Conservation (phyloP, 2,888 invertebrate genomes). For the Xestoiulus laeticollis region DNA sequence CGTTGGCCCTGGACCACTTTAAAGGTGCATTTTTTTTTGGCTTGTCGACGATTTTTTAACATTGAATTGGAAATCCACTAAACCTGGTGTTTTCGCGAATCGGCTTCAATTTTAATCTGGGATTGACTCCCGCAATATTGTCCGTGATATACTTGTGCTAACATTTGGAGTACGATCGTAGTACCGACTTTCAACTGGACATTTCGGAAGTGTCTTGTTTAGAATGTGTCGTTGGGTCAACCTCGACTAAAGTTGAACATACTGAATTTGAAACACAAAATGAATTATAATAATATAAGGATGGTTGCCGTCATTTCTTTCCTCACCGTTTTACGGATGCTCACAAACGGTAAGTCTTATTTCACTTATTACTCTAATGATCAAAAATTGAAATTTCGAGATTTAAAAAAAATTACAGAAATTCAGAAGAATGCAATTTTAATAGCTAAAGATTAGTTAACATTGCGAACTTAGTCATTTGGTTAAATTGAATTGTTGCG, state of each 20-base stretch:
- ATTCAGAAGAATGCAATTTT: neutral
- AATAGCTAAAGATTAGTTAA: too few species aligned
- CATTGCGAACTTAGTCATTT: too few species aligned
- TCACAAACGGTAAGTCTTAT: conserved; percentile 79
- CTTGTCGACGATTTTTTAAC: conserved; percentile 40
- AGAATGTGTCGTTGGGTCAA: conserved; percentile 42
- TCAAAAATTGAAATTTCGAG: neutral
- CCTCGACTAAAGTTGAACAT: conserved; percentile 45
- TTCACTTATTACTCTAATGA: neutral
- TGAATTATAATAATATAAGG: conserved; percentile 61
- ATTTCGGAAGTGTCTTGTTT: conserved; percentile 13
- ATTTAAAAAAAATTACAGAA: neutral
- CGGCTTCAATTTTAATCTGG: conserved; percentile 18
- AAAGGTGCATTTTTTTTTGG: conserved; percentile 41
- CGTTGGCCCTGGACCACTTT: conserved; percentile 37
- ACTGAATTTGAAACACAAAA: conserved; percentile 40
- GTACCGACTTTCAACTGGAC: conserved; percentile 11
- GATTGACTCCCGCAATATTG: neutral
- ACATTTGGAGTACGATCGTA: conserved; percentile 39
- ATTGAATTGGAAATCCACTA: conserved; percentile 40
- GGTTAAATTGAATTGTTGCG: too few species aligned
- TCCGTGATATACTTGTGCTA: conserved; percentile 27
- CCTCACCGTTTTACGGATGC: conserved; percentile 82
- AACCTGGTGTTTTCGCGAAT: conserved; percentile 39
- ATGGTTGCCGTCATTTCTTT: conserved; percentile 88